Conservation (phyloP, 2,888 invertebrate species). For the Pyrochroa serraticornis region DNA sequence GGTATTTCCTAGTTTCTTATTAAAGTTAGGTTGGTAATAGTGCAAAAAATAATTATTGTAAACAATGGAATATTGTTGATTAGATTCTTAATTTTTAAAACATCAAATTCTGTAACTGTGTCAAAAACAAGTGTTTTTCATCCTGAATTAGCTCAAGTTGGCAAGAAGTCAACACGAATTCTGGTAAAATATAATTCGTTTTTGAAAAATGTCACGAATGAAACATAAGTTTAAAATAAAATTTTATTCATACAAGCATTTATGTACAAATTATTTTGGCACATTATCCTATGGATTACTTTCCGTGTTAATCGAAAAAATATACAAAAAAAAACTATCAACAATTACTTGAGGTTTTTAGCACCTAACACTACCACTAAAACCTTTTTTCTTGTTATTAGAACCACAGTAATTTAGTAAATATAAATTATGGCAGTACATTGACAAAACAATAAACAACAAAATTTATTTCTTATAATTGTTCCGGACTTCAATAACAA, state of each 20-base stretch:
- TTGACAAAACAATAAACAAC: conserved; percentile 14
- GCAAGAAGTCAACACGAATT: no score
- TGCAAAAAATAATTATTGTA: no score
- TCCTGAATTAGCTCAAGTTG: no score
- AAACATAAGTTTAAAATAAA: neutral
- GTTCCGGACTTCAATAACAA: conserved; percentile 67
- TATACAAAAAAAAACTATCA: conserved; percentile 11
- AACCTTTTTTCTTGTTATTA: conserved; percentile 16
- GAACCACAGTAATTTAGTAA: conserved; percentile 20
- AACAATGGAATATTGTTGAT: no score
- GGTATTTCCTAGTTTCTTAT: no score
- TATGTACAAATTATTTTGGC: conserved; percentile 29
- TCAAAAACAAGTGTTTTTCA: no score
- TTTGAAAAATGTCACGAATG: neutral
- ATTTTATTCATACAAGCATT: conserved; percentile 21
- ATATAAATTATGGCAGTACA: conserved; percentile 21
- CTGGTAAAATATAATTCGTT: neutral
- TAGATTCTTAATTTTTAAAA: no score
- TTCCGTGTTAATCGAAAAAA: conserved; percentile 14
- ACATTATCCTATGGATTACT: conserved; percentile 25
- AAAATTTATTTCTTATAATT: conserved; percentile 17
- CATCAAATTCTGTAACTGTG: no score
- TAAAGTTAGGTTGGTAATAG: no score
- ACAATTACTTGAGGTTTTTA: conserved; percentile 20
- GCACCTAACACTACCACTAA: conserved; percentile 23